phyloP scores from a whole-genome alignment of 2,888 invertebrate species.

The Norana najaformis region DNA sequence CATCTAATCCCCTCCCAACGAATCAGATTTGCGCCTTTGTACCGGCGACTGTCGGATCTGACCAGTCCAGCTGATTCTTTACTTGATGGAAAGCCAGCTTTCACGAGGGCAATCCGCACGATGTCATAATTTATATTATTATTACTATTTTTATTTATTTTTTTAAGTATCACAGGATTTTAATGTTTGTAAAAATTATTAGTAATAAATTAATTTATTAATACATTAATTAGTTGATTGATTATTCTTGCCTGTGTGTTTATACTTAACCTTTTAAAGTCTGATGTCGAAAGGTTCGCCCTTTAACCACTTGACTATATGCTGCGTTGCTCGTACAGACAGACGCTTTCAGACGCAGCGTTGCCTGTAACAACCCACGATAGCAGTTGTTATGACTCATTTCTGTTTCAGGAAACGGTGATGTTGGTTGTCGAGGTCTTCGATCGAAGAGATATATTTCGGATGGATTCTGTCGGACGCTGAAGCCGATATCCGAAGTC shows the following conservation, averaged over 20 bases:
- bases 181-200: too few relatives aligned
- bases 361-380: background rate
- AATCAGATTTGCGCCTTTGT: too few relatives aligned
- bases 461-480: conserved; percentile 18
- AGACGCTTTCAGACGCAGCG: background rate
- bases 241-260: background rate
- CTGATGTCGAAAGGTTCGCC: conserved; percentile 2
- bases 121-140: too few relatives aligned
- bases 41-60: too few relatives aligned
- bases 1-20: too few relatives aligned
- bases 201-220: too few relatives aligned
- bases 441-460: conserved; percentile 21
- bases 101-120: too few relatives aligned
- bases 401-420: background rate
- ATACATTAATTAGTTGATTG: too few relatives aligned
- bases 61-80: too few relatives aligned
- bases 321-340: background rate
- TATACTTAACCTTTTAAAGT: background rate
- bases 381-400: background rate
- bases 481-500: conserved; percentile 20
- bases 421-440: background rate
- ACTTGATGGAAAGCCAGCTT: too few relatives aligned
- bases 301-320: background rate
- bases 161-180: too few relatives aligned
- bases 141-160: too few relatives aligned